Conservation (phyloP, 1,140 invertebrate genomes). For the Zaprionus capensis region DNA sequence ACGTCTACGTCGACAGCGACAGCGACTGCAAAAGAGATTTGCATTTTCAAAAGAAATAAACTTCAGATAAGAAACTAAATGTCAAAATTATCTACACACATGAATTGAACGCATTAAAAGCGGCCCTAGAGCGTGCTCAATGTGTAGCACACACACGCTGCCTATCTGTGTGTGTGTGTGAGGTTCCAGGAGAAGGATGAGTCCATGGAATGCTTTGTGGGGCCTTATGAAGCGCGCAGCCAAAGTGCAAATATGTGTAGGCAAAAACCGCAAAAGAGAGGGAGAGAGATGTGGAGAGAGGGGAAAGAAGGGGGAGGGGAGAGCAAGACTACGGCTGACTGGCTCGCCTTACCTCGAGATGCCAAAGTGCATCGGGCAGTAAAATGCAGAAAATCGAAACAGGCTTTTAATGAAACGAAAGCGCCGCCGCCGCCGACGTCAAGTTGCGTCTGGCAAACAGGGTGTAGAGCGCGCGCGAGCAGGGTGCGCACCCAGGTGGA, state of each 20-base stretch:
- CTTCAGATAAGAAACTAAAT: constrained; percentile 74
- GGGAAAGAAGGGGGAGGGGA: neutral
- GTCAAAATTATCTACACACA: constrained; percentile 76
- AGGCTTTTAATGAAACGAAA: constrained; percentile 82
- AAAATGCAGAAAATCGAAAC: constrained; percentile 84
- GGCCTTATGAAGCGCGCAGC: constrained; percentile 20
- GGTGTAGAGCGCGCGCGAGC: neutral
- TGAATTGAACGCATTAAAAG: constrained; percentile 63
- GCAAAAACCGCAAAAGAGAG: constrained; percentile 46
- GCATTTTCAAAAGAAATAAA: constrained; percentile 74
- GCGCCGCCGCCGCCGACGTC: constrained; percentile 65
- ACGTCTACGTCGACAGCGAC: constrained; percentile 3
- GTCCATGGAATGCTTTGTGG: constrained; percentile 2
- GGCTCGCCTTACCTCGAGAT: constrained; percentile 58
- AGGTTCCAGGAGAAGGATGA: constrained; percentile 1
- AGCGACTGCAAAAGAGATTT: constrained; percentile 35
- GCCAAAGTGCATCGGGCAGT: constrained; percentile 83
- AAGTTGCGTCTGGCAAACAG: constrained; percentile 23
- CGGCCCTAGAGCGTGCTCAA: constrained; percentile 14
- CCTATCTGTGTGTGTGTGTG: neutral
- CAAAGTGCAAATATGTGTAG: constrained; percentile 78
- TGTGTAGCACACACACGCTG: neutral
- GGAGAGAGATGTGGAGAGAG: neutral
- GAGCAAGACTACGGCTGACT: constrained; percentile 25
- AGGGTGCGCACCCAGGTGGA: neutral